Base-by-base conservation (phyloP, 2,113 vertebrate genomes). In the Zootoca vivipara region DNA sequence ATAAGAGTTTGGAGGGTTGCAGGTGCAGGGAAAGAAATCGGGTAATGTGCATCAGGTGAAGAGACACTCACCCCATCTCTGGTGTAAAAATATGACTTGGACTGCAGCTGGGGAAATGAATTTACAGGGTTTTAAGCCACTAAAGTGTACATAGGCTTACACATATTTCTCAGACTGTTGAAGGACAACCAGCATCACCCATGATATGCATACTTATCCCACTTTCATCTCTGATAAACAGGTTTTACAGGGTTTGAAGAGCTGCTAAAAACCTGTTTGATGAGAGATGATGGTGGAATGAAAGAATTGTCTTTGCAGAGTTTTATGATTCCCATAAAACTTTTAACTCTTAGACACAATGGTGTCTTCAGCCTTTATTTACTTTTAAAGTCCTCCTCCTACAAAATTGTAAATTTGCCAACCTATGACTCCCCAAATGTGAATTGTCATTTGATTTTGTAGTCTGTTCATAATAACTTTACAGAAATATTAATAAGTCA, bases 391-490 rank as follows among this genome's bases (percentile, higher is more conserved):
- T 24, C 40, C 26, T 15, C 75, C 24, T 46, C 38, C 75, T 24
- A 78, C 40, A 46, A 78, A 77, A 77, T 77, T 38, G 40, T 52
- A 52, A 52, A 52, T 12, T 52, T 77, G 46, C 40, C 52, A 33
- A 79, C 30, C 30, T 18, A 56, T n/a, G 52, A 80, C 65, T 89
- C 28, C 78, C 81, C 77, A 89, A 91, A 87, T 85, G 67, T 91
- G 89, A 87, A 89, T 8, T n/a, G 75, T 15, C 58, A 20, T 62
- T 18, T 52, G 24, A 62, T 88, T 91, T 87, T 85, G 15, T 83
- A 77, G 64, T 56, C 93, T 93, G 92, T 94, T 93, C 84, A 69
- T 18, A 91, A 96, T 96, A 94, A 83, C 87, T 91, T 92, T 92
- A 94, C 35, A 0, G 52, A 89, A 86, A 86, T 90, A 82, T 70